A percentile compares a stretch with the other conserved stretches of the same genome.
Evolutionary conservation across 2,797 vertebrate genomes (phyloP).

Genomic region (Eidolon dupreanum): DNA sequence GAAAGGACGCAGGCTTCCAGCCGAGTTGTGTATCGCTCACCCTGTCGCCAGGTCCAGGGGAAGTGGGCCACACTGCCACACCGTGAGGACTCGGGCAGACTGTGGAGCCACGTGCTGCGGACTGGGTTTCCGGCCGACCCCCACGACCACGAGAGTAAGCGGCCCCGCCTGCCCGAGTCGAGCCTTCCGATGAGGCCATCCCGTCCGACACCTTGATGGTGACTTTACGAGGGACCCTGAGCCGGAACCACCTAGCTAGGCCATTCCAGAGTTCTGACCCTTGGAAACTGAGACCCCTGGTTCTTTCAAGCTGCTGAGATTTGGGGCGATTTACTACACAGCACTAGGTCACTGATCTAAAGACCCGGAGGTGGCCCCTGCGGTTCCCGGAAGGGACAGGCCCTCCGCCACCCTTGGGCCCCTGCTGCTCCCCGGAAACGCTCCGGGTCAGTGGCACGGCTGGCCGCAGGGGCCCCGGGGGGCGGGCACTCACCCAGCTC

Average conservation of each 20-base stretch:
- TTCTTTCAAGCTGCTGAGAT: background rate
- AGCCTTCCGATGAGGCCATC: background rate
- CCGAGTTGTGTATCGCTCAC: no score
- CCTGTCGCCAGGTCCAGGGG: rapidly evolving
- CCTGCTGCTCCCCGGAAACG: background rate
- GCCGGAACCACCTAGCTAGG: background rate
- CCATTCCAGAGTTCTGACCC: rapidly evolving
- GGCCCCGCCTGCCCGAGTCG: rapidly evolving
- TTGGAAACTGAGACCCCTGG: background rate
- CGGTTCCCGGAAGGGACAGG: background rate
- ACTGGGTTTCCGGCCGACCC: background rate
- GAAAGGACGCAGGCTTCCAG: background rate
- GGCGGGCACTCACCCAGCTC: constrained; percentile 92
- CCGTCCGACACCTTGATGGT: background rate
- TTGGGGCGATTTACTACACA: rapidly evolving
- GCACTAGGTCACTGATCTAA: background rate
- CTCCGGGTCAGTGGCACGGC: rapidly evolving
- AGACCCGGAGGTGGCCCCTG: background rate
- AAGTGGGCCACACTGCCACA: rapidly evolving
- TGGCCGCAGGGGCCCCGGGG: background rate
- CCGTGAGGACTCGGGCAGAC: rapidly evolving
- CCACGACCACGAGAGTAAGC: rapidly evolving
- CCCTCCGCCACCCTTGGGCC: rapidly evolving
- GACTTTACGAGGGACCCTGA: rapidly evolving
- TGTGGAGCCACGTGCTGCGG: rapidly evolving